A percentile compares a stretch with the other conserved stretches of the same genome.
Conservation (phyloP, 2,113 vertebrate species). For the Rhizomys pruinosus region DNA sequence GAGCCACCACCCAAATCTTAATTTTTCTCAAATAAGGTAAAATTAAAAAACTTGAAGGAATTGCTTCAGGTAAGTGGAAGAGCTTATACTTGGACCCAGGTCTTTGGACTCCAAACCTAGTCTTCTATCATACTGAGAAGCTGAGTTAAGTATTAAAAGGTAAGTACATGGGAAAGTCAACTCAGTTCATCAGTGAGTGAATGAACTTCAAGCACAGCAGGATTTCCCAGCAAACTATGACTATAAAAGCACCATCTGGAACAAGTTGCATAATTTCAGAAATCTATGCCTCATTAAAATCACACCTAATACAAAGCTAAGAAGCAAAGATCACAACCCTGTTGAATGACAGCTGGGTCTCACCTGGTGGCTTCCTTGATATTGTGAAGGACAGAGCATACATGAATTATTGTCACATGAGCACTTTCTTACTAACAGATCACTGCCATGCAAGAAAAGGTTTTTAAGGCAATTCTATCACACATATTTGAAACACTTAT, state of each 20-base stretch:
- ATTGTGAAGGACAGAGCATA: neutral
- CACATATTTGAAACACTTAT: neutral
- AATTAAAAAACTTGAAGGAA: neutral
- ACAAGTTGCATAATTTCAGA: constrained; percentile 59
- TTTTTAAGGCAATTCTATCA: constrained; percentile 1
- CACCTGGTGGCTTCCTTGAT: constrained; percentile 5
- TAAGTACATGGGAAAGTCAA: constrained; percentile 57
- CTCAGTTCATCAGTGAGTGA: constrained; percentile 63
- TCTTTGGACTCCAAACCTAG: constrained; percentile 22
- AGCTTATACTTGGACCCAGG: neutral
- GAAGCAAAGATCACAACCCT: constrained; percentile 3
- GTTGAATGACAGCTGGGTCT: neutral
- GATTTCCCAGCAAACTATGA: constrained; percentile 47
- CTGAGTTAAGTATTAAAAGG: constrained; percentile 15
- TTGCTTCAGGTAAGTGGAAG: constrained; percentile 9
- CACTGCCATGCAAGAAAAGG: neutral
- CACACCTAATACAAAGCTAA: constrained; percentile 56
- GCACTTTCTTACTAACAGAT: neutral
- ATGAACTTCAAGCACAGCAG: constrained; percentile 48
- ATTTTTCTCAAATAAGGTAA: neutral
- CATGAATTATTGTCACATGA: neutral
- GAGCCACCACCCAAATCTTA: neutral
- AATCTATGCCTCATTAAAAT: constrained; percentile 58
- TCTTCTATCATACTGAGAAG: constrained; percentile 24
- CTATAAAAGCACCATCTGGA: constrained; percentile 63